Conservation (phyloP, 2,888 invertebrate genomes). For the Hylaea fasciaria region DNA sequence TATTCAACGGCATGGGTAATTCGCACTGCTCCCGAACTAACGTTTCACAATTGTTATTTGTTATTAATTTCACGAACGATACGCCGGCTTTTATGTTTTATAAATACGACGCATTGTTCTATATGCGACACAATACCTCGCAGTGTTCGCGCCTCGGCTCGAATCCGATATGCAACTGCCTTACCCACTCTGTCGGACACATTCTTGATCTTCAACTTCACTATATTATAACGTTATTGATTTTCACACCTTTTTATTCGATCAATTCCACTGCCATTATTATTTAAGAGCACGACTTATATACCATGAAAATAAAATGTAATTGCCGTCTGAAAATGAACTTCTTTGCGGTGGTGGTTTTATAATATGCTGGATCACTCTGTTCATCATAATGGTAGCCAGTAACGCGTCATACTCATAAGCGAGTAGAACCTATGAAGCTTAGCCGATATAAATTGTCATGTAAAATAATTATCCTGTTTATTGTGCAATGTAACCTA, state of each 20-base stretch:
- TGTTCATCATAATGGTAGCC: too few species aligned
- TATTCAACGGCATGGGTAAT: conserved; percentile 78
- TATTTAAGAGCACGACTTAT: background rate
- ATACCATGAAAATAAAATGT: too few species aligned
- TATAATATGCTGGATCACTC: too few species aligned
- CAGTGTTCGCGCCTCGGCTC: conserved; percentile 70
- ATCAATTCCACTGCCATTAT: conserved; percentile 1
- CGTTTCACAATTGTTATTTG: conserved; percentile 85
- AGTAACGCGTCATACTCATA: too few species aligned
- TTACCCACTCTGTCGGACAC: conserved; percentile 65
- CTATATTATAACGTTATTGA: conserved; percentile 25
- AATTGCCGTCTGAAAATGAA: too few species aligned
- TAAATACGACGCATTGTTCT: conserved; percentile 84
- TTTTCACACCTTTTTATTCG: conserved; percentile 29
- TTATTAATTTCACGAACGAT: conserved; percentile 85
- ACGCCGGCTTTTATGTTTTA: conserved; percentile 84
- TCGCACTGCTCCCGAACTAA: conserved; percentile 81
- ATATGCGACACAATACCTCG: conserved; percentile 81
- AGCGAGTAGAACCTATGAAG: too few species aligned
- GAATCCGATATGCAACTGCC: conserved; percentile 74
- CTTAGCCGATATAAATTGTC: too few species aligned
- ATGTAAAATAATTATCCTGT: too few species aligned
- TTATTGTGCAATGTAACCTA: too few species aligned
- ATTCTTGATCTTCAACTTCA: conserved; percentile 56
- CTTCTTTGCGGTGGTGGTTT: too few species aligned